A percentile compares a stretch with the other conserved stretches of the same genome.
Conservation (phyloP, 2,888 invertebrate species). For the Argyresthia goedartella region DNA sequence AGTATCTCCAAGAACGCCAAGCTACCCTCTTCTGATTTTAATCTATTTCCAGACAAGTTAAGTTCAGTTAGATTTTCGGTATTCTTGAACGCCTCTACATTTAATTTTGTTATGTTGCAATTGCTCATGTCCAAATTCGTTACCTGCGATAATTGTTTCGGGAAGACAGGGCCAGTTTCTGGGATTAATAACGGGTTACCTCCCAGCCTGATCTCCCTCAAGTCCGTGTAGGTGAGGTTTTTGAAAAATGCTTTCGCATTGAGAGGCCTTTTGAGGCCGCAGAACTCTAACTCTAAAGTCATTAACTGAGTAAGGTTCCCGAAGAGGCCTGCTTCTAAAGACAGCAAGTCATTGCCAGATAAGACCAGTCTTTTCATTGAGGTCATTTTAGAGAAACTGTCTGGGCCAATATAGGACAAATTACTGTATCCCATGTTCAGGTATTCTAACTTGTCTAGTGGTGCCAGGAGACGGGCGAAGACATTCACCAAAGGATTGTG, state of each 20-base stretch:
- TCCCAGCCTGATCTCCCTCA: constrained; percentile 76
- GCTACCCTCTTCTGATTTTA: constrained; percentile 57
- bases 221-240: constrained; percentile 72
- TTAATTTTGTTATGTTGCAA: constrained; percentile 73
- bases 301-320: constrained; percentile 76
- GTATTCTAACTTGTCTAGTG: constrained; percentile 75
- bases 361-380: constrained; percentile 75
- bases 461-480: constrained; percentile 74
- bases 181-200: constrained; percentile 77
- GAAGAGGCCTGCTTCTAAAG: constrained; percentile 76
- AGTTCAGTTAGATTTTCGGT: constrained; percentile 74
- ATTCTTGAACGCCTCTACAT: constrained; percentile 71
- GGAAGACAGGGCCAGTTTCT: constrained; percentile 69
- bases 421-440: constrained; percentile 82
- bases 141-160: constrained; percentile 74
- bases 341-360: constrained; percentile 77
- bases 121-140: constrained; percentile 75
- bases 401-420: constrained; percentile 73
- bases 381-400: constrained; percentile 78
- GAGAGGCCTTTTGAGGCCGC: constrained; percentile 74
- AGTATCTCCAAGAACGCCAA: constrained; percentile 69
- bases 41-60: constrained; percentile 71
- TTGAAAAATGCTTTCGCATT: constrained; percentile 78
- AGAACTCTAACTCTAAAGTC: constrained; percentile 77
- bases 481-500: constrained; percentile 78